Conservation (phyloP, 2,113 vertebrate species). For the Tenrec ecaudatus region DNA sequence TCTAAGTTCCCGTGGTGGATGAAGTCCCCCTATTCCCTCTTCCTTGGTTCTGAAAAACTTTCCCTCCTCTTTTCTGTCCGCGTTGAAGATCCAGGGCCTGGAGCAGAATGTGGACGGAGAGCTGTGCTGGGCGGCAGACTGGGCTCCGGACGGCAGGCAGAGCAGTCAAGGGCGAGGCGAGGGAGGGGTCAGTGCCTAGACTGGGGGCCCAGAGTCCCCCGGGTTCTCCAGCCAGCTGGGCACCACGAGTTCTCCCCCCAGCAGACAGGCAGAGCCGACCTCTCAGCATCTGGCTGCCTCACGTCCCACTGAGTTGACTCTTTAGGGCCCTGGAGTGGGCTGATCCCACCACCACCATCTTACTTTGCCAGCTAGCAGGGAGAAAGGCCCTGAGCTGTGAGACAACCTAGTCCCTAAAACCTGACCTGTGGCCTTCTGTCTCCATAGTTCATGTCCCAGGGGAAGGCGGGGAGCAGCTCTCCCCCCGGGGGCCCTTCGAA, state of each 20-base stretch:
- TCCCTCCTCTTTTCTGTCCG: constrained; percentile 14
- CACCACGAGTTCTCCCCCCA: background rate
- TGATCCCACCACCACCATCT: background rate
- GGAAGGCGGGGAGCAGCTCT: constrained; percentile 89
- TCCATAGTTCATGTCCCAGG: constrained; percentile 95
- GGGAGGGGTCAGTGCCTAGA: constrained; percentile 73
- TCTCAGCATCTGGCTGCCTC: background rate
- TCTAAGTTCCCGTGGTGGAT: background rate
- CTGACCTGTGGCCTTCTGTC: constrained; percentile 46
- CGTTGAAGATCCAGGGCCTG: constrained; percentile 74
- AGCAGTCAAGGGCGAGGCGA: constrained; percentile 75
- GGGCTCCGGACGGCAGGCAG: constrained; percentile 65
- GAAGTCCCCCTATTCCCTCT: background rate
- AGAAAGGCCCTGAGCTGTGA: background rate
- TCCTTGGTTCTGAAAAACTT: background rate
- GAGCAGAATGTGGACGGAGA: constrained; percentile 68
- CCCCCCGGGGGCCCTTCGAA: constrained; percentile 89
- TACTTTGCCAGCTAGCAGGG: background rate
- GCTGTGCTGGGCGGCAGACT: constrained; percentile 52
- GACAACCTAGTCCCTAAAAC: background rate
- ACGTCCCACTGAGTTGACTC: background rate
- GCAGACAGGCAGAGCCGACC: too few species aligned
- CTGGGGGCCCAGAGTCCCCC: constrained; percentile 14
- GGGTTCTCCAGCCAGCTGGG: background rate
- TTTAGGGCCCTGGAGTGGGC: background rate